phyloP scores from a whole-genome alignment of 2,113 vertebrate genomes.

The Syrrhaptes paradoxus region DNA sequence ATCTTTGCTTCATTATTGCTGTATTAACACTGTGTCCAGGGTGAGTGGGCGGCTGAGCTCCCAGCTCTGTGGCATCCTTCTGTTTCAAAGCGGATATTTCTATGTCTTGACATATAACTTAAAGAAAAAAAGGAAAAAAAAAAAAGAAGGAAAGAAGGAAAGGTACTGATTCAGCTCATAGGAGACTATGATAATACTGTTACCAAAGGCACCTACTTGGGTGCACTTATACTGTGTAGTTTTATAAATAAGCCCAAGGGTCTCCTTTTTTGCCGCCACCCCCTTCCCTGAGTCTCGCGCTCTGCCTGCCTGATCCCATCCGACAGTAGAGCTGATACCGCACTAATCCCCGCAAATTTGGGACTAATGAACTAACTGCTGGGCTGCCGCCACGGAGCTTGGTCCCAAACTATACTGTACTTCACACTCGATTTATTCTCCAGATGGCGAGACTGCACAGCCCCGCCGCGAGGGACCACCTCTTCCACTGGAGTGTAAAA shows the following conservation, averaged over 20 bases:
- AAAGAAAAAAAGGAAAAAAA: background rate
- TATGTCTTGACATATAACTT: background rate
- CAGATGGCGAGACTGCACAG: conserved; percentile 94
- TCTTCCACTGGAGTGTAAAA: conserved; percentile 93
- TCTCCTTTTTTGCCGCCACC: conserved; percentile 59
- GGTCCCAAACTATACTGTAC: conserved; percentile 99
- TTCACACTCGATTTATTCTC: conserved; percentile 99
- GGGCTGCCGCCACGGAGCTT: conserved; percentile 94
- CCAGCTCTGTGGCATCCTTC: background rate
- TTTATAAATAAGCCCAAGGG: conserved; percentile 72
- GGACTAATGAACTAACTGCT: conserved; percentile 99
- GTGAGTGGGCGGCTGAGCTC: conserved; percentile 3
- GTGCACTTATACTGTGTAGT: conserved; percentile 69
- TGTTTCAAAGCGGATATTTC: background rate
- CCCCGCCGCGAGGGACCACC: conserved; percentile 90
- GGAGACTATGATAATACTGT: background rate
- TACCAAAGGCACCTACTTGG: conserved; percentile 36
- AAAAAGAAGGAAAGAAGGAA: background rate
- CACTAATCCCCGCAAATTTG: conserved; percentile 97
- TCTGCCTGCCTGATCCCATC: conserved; percentile 84
- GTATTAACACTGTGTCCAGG: background rate
- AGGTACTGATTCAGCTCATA: conserved; percentile 43
- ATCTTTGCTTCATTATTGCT: background rate
- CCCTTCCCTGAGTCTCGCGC: conserved; percentile 69
- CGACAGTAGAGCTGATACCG: conserved; percentile 84